Evolutionary conservation across 2,888 invertebrate genomes (phyloP).

Genomic region (Habroteleia sp.): DNA sequence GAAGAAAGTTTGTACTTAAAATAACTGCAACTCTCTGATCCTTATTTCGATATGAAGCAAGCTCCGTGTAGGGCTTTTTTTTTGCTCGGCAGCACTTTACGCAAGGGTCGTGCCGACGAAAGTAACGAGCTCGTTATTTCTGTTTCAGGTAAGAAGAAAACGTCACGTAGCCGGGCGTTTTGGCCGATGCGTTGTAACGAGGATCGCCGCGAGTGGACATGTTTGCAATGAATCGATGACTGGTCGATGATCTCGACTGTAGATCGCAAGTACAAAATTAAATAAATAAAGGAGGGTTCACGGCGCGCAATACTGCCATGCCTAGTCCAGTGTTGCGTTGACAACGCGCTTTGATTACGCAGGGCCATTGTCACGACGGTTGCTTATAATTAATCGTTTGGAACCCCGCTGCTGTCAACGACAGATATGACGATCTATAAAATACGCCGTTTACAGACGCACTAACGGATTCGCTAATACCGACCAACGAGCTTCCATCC

Average conservation of each 20-base stretch:
- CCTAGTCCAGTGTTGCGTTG: slow-evolving; percentile 35
- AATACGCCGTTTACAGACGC: slow-evolving; percentile 75
- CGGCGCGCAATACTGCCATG: slow-evolving; percentile 16
- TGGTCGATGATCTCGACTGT: slow-evolving; percentile 32
- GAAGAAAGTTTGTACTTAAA: slow-evolving; percentile 61
- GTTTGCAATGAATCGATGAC: slow-evolving; percentile 58
- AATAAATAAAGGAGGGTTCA: slow-evolving; percentile 47
- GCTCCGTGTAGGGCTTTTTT: slow-evolving; percentile 52
- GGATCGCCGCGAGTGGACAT: slow-evolving; percentile 54
- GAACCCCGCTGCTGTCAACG: slow-evolving; percentile 74
- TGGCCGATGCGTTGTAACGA: slow-evolving; percentile 57
- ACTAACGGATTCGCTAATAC: slow-evolving; percentile 70
- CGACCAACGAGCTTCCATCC: slow-evolving; percentile 58
- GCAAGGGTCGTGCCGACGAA: slow-evolving; percentile 64
- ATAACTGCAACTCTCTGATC: slow-evolving; percentile 60
- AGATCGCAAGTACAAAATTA: slow-evolving; percentile 49
- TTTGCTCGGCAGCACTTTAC: slow-evolving; percentile 58
- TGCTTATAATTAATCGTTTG: slow-evolving; percentile 79
- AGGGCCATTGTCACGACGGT: slow-evolving; percentile 75
- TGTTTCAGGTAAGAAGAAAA: slow-evolving; percentile 73
- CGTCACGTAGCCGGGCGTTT: slow-evolving; percentile 56
- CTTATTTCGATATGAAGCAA: slow-evolving; percentile 61
- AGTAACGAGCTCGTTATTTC: slow-evolving; percentile 70
- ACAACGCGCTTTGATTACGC: slow-evolving; percentile 72
- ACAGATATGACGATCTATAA: slow-evolving; percentile 79